Evolutionary conservation across 1,140 invertebrate genomes (phyloP), one percentile per base, ranked within the genome.

Genomic region (Augochlora pura): DNA sequence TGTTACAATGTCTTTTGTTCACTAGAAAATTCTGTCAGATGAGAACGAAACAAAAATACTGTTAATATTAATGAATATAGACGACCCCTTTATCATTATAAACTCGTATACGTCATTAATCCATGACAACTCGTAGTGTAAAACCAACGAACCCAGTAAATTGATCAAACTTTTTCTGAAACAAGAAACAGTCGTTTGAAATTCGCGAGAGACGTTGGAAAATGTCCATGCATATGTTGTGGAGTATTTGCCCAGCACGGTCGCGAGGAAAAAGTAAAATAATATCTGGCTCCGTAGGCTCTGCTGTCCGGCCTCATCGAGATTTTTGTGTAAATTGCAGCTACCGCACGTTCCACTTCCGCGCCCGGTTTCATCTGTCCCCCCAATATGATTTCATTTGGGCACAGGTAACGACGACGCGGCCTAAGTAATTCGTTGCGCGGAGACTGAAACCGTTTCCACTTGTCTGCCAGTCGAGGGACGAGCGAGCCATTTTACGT

Each of bases 361-460:
- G 32, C 21, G 3, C n/a, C 75, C 32, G 63, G 59, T 77, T 77
- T 71, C 27, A 77, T 71, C 75, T 52, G 27, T 32, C n/a, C 59
- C 39, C 12, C 18, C n/a, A 57, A 38, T 46, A 49, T 71, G 75
- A 77, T 71, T 71, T 71, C 59, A 27, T 77, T 77, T 54, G 63
- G 59, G 14, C n/a, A 5, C 27, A 54, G 46, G 57, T 77, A 63
- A 27, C 71, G 18, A 12, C 25, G 23, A 65, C 65, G 74, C 60
- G 23, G 74, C 65, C 65, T 69, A 69, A 60, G 49, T 69, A 46
- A 60, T 32, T 76, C 65, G 54, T 2, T 38, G 46, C 72, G n/a
- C 72, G 27, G 46, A 32, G 52, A 57, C 66, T 32, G n/a, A 18
- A 54, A 7, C 32, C 39, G 2, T 10, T 21, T 54, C 39, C 49